Conservation (phyloP, 2,888 invertebrate genomes). For the Bibio marci region DNA sequence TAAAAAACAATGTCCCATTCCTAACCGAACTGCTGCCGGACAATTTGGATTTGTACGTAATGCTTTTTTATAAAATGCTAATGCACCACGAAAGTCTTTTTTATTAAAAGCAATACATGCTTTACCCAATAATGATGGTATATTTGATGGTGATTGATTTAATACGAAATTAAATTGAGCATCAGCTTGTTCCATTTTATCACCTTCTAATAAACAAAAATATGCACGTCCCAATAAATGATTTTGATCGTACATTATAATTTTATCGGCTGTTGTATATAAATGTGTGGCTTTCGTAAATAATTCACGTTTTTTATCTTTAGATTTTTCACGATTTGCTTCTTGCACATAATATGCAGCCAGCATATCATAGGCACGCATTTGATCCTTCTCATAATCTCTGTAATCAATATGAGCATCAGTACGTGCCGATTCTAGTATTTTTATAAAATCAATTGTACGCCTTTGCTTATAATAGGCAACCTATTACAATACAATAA, state of each 20-base stretch:
- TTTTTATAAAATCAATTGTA: conserved; percentile 83
- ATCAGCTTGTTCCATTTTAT: conserved; percentile 99
- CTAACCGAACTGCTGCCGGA: conserved; percentile 89
- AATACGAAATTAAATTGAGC: conserved; percentile 98
- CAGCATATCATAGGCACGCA: conserved; percentile 93
- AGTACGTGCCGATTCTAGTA: conserved; percentile 72
- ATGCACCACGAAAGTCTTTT: conserved; percentile 84
- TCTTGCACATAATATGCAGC: conserved; percentile 97
- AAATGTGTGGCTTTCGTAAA: conserved; percentile 92
- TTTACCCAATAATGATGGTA: conserved; percentile 92
- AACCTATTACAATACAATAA: no score
- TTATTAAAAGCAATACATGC: conserved; percentile 98
- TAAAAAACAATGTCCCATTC: conserved; percentile 98
- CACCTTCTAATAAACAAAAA: conserved; percentile 94
- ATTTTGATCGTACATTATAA: conserved; percentile 99
- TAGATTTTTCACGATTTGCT: conserved; percentile 86
- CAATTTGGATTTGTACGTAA: conserved; percentile 90
- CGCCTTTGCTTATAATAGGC: conserved; percentile 93
- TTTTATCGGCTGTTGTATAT: conserved; percentile 98
- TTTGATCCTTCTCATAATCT: conserved; percentile 92
- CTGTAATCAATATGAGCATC: conserved; percentile 75
- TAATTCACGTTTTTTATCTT: conserved; percentile 83
- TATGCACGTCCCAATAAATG: conserved; percentile 96
- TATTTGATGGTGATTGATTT: conserved; percentile 88
- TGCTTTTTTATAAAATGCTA: conserved; percentile 97